phyloP scores from a whole-genome alignment of 2,797 vertebrate genomes.

The Erithacus rubecula region DNA sequence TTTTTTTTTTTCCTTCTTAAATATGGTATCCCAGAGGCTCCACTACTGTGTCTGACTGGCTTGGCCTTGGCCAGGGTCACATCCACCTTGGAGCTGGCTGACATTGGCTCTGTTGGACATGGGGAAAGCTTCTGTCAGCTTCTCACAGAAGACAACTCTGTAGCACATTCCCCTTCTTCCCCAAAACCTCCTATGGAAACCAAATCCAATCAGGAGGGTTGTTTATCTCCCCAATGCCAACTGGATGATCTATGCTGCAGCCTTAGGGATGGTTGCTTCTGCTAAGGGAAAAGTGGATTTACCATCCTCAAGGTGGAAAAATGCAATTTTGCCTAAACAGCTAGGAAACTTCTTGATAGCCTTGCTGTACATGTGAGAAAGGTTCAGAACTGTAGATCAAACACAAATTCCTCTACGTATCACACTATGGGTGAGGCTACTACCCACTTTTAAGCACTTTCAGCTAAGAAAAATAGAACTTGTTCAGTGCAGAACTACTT shows the following conservation, averaged over 20 bases:
- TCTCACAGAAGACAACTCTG: background rate
- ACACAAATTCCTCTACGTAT: background rate
- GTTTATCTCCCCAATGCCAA: background rate
- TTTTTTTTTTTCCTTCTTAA: background rate
- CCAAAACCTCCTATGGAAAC: background rate
- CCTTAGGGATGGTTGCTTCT: background rate
- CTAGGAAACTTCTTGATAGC: background rate
- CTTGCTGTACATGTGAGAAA: background rate
- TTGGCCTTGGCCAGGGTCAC: background rate
- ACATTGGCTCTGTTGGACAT: too few relatives aligned
- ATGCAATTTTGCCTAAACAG: background rate
- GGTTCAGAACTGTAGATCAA: background rate
- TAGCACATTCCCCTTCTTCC: too few relatives aligned
- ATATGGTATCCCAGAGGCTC: background rate
- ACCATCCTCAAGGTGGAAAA: background rate
- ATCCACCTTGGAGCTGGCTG: background rate
- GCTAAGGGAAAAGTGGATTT: background rate
- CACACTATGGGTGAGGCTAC: background rate
- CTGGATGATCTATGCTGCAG: background rate
- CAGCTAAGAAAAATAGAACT: background rate
- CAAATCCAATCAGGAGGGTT: too few relatives aligned
- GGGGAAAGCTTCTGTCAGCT: background rate
- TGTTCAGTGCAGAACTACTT: background rate
- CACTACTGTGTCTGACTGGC: background rate
- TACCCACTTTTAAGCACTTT: background rate